Conservation (phyloP, 2,797 vertebrate species). For the Pseudochromis fuscus region DNA sequence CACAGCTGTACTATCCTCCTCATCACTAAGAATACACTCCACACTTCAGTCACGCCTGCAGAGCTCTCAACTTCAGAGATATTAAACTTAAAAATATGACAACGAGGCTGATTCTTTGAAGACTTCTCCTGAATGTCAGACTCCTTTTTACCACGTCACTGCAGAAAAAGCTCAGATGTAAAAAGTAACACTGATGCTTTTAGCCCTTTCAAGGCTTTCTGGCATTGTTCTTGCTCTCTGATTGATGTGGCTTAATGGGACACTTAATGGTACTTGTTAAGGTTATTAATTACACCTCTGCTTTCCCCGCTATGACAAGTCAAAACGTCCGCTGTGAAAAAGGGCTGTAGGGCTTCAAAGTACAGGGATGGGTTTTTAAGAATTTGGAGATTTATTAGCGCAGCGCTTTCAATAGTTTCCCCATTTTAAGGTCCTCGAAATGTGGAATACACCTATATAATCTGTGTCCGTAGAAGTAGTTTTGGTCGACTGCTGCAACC, state of each 20-base stretch:
- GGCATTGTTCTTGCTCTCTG: not conserved
- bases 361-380: not conserved
- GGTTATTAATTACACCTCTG: slow-evolving; percentile 16
- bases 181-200: not conserved
- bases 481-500: not conserved
- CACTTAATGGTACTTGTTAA: slow-evolving; percentile 1
- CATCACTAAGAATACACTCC: not conserved
- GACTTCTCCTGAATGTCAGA: no score
- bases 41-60: not conserved
- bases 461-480: not conserved
- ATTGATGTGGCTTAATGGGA: slow-evolving; percentile 11
- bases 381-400: no score
- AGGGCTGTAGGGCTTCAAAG: not conserved
- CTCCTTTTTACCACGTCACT: not conserved
- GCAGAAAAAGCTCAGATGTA: not conserved
- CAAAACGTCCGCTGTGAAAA: not conserved
- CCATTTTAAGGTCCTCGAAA: no score
- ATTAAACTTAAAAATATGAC: not conserved
- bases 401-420: no score
- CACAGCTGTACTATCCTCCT: slow-evolving; percentile 1
- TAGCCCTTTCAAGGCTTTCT: not conserved
- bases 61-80: no score
- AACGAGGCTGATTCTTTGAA: no score
- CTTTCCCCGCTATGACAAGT: slow-evolving; percentile 7
- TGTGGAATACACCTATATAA: no score